phyloP scores from a whole-genome alignment of 2,113 vertebrate species.

The Eleginops maclovinus region DNA sequence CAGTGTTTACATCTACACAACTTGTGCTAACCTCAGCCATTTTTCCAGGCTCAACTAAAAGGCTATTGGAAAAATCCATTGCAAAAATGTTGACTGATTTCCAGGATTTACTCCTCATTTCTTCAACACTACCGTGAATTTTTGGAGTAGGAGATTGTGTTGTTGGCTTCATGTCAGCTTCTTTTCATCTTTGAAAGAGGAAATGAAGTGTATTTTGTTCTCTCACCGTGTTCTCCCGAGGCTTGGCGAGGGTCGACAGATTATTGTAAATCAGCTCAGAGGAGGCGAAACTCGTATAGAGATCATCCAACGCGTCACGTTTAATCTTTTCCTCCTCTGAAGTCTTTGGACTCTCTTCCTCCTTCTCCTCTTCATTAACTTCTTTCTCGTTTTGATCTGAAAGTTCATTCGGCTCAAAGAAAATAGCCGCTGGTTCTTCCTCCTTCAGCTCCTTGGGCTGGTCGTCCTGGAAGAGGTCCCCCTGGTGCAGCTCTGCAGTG shows the following conservation, averaged over 20 bases:
- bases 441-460: constrained; percentile 68
- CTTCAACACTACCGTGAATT: no score
- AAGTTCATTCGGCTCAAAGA: constrained; percentile 54
- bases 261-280: constrained; percentile 70
- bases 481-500: constrained; percentile 52
- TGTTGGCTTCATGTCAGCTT: background rate
- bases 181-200: background rate
- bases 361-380: constrained; percentile 54
- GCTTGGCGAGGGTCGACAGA: constrained; percentile 50
- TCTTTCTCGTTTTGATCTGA: constrained; percentile 57
- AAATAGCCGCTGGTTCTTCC: constrained; percentile 47
- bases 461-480: constrained; percentile 65
- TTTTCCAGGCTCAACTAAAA: no score
- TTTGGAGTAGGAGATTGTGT: background rate
- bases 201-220: constrained; percentile 33
- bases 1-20: no score
- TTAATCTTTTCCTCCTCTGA: constrained; percentile 68
- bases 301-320: constrained; percentile 72
- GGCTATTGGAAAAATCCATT: no score
- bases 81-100: no score
- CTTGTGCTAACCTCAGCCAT: no score
- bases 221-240: constrained; percentile 64
- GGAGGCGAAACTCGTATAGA: constrained; percentile 67
- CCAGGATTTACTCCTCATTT: no score
- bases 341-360: constrained; percentile 53